These are phyloP conservation scores for Amphipyra tragopoginis DNA, from an alignment of 2,888 invertebrate species.

Conservation along the genomic window DNA sequence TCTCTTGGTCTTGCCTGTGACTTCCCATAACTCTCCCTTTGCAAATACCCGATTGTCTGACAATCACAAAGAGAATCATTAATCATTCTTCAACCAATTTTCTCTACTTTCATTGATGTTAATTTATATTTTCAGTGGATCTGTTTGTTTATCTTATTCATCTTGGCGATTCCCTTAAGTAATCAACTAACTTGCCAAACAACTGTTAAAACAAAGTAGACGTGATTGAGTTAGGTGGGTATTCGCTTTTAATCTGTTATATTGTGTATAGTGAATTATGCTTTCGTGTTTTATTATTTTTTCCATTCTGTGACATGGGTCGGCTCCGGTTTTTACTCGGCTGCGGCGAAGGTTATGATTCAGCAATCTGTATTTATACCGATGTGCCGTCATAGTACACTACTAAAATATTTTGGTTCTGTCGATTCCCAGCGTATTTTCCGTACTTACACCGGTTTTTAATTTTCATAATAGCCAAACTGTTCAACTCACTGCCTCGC, in stretches of 20 bases:
- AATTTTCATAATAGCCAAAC: too few species aligned
- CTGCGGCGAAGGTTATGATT: conserved; percentile 26
- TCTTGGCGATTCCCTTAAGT: conserved; percentile 71
- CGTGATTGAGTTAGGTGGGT: conserved; percentile 63
- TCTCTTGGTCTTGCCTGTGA: conserved; percentile 26
- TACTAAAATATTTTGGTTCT: too few species aligned
- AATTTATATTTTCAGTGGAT: conserved; percentile 65
- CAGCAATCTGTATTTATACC: conserved; percentile 29
- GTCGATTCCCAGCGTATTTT: too few species aligned
- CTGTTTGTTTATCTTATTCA: conserved; percentile 69
- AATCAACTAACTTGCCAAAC: conserved; percentile 71
- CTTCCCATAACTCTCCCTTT: conserved; percentile 22
- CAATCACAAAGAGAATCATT: conserved; percentile 50
- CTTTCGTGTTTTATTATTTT: conserved; percentile 48
- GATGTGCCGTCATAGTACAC: conserved; percentile 6
- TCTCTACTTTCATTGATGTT: conserved; percentile 50
- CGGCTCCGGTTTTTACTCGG: conserved; percentile 35
- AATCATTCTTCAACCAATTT: conserved; percentile 55
- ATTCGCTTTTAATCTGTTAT: conserved; percentile 59
- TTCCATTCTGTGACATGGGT: conserved; percentile 41
- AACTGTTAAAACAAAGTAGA: conserved; percentile 67
- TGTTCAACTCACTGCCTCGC: too few species aligned
- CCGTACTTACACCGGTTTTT: too few species aligned
- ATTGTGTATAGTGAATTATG: conserved; percentile 55
- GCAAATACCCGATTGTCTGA: conserved; percentile 38